Conservation (phyloP, 1,140 invertebrate species). For the Brachionus rubens region DNA sequence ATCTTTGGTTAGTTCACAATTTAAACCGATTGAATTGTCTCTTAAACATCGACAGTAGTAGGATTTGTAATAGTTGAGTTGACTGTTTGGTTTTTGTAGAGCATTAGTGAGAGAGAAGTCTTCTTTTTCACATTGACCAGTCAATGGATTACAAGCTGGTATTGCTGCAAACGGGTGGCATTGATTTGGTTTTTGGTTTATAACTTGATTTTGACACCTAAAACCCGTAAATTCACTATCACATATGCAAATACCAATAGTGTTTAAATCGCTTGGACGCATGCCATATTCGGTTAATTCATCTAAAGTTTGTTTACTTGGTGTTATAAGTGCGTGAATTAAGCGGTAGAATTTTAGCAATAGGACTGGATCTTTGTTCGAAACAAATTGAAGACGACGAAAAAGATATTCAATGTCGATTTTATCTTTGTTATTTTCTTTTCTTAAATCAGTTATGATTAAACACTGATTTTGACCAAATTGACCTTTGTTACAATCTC, state of each 20-base stretch:
- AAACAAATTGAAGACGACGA: background rate
- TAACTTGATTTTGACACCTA: background rate
- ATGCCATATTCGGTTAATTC: background rate
- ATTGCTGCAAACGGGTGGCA: background rate
- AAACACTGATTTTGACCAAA: background rate
- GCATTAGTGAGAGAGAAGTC: background rate
- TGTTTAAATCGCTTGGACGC: background rate
- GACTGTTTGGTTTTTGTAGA: background rate
- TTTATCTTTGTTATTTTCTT: background rate
- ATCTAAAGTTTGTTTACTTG: background rate
- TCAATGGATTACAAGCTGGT: slow-evolving; percentile 12
- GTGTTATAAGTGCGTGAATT: background rate
- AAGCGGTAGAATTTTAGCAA: slow-evolving; percentile 16
- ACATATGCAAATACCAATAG: slow-evolving; percentile 37
- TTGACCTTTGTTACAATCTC: background rate
- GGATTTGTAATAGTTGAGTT: background rate
- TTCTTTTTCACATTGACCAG: background rate
- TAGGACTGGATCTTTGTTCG: slow-evolving; percentile 10
- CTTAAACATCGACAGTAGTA: slow-evolving; percentile 4
- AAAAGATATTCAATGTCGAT: background rate
- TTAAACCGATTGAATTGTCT: background rate
- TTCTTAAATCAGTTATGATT: background rate
- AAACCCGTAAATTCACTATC: background rate
- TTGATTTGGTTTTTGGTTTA: background rate
- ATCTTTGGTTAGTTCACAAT: slow-evolving; percentile 2